Base-by-base conservation (phyloP, 1,140 invertebrate genomes). In the Piezodorus guildinii region DNA sequence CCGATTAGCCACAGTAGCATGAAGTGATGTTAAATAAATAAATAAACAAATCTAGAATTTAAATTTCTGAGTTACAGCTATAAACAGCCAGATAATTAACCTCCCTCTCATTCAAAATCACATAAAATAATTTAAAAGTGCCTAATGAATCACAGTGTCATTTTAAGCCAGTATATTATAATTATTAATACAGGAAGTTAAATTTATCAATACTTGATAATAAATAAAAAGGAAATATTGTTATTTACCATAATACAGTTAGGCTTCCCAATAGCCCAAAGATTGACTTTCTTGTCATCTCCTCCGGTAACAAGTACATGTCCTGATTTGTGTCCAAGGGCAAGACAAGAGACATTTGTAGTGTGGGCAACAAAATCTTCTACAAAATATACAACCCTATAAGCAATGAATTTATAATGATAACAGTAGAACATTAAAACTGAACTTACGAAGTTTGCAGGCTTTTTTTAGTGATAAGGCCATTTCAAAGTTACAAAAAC, bases 231-330 rank as follows among this genome's bases (percentile, higher is more conserved):
- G 12, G 52, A 46, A 15, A 52, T 12, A 15, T 6, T 43, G 56
- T 49, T 45, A 59, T 60, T 77, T 78, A 94, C 91, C 91, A 98
- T 91, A 72, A 98, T 91, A 78, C 93, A 96, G 72, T 90, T 91
- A 69, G 90, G 85, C 73, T 96, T 93, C 21, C 94, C 94, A 66
- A 97, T 88, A 3, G 93, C 93, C 94, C 94, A 98, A 67, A 98
- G 75, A 74, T 98, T 98, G 52, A 98, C 94, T 78, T 96, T 96
- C 74, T 93, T 91, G 77, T 98, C 96, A 75, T 95, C 92, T 67
- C 95, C 94, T 59, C 94, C 95, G 68, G 94, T 97, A 54, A 93
- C 95, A 73, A 98, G 82, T 58, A 98, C 94, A 69, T 89, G 78
- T 43, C 90, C 90, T 25, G 91, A 94, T 75, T 94, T 95, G 71